These are phyloP conservation scores for Brachionus manjavacas DNA, from an alignment of 1,140 invertebrate genomes.

Conservation along the genomic window DNA sequence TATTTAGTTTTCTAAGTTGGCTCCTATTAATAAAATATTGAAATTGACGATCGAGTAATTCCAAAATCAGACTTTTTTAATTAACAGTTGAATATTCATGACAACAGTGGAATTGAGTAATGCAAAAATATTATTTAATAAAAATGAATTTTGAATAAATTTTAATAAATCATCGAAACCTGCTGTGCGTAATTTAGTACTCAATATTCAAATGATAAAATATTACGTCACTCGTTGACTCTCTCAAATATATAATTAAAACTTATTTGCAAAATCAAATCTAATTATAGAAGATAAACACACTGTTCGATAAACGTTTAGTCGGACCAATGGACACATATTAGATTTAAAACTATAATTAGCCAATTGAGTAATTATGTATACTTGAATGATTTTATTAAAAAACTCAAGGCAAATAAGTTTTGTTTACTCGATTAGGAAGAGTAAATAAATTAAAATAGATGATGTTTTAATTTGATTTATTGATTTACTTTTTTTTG, in stretches of 20 bases:
- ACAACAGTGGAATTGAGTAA: neutral
- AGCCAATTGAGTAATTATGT: neutral
- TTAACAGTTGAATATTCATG: neutral
- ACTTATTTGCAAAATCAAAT: constrained; percentile 18
- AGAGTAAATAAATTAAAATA: neutral
- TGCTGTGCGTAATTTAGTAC: neutral
- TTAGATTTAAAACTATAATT: neutral
- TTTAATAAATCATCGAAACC: neutral
- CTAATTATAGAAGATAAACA: constrained; percentile 28
- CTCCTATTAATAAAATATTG: neutral
- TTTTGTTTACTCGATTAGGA: neutral
- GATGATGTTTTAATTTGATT: constrained; percentile 7
- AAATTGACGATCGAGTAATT: neutral
- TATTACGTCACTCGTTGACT: neutral
- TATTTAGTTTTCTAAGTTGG: neutral
- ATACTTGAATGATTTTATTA: constrained; percentile 22
- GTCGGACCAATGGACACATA: neutral
- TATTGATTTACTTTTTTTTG: neutral
- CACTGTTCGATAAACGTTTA: neutral
- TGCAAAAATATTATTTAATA: neutral
- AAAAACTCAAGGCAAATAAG: neutral
- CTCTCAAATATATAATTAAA: constrained; percentile 13
- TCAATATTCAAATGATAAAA: constrained; percentile 22
- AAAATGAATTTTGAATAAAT: neutral
- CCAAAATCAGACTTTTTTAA: neutral